phyloP scores from a whole-genome alignment of 2,888 invertebrate genomes.

The Hecatera dysodea region DNA sequence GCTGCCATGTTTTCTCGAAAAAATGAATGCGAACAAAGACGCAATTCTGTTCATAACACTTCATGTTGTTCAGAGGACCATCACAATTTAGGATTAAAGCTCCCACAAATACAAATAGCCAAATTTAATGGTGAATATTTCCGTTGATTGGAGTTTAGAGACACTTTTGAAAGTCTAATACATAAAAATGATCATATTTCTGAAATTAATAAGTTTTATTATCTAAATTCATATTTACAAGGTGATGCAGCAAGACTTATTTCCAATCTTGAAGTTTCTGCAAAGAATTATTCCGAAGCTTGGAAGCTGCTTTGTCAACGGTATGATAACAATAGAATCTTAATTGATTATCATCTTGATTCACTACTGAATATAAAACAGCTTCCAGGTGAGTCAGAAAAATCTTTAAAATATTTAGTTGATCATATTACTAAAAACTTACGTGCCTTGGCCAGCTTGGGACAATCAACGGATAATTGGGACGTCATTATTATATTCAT shows the following conservation, averaged over 20 bases:
- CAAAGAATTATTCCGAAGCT: neutral
- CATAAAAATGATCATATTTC: neutral
- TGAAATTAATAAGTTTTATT: neutral
- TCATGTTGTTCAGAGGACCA: constrained; percentile 26
- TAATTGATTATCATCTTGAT: neutral
- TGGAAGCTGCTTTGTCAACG: constrained; percentile 2
- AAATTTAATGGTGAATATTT: too few species aligned
- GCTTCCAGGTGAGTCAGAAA: constrained; percentile 5
- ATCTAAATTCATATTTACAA: neutral
- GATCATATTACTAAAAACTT: constrained; percentile 63
- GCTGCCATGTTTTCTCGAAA: constrained; percentile 19
- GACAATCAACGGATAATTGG: constrained; percentile 61
- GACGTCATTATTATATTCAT: constrained; percentile 51
- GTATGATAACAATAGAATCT: neutral
- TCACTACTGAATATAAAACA: constrained; percentile 1
- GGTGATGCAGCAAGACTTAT: neutral
- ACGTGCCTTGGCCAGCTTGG: constrained; percentile 57
- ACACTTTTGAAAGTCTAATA: neutral
- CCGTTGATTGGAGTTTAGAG: too few species aligned
- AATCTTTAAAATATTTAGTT: constrained; percentile 42
- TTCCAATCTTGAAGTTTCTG: neutral
- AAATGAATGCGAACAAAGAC: constrained; percentile 12
- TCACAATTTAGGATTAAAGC: neutral
- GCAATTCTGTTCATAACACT: neutral
- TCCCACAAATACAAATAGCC: too few species aligned